Evolutionary conservation across 2,113 vertebrate species (phyloP).

Genomic region (Nicator chloris): DNA sequence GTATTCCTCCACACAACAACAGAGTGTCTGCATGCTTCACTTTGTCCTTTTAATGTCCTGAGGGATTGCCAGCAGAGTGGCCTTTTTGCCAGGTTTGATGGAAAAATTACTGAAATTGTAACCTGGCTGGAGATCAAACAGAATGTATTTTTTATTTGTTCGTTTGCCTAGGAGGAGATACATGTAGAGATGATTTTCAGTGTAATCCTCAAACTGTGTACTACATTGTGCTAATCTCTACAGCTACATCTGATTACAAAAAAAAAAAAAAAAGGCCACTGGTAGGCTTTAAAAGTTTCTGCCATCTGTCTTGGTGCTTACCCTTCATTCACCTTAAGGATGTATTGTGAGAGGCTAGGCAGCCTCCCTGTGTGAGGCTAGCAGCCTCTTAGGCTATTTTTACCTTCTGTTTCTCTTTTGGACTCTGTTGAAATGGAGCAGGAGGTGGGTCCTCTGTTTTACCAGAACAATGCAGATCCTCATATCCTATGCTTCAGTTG

Average conservation of each 20-base stretch:
- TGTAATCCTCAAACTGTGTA: not conserved
- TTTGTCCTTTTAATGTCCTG: not conserved
- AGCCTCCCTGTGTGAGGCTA: not conserved
- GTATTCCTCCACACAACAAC: not conserved
- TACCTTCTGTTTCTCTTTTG: not conserved
- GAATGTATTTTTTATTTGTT: not conserved
- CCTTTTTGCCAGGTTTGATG: not conserved
- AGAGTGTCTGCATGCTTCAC: not conserved
- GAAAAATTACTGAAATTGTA: not conserved
- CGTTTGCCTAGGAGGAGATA: not conserved
- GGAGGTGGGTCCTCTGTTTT: not conserved
- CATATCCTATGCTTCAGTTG: not conserved
- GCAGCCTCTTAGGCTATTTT: not conserved
- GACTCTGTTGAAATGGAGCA: not conserved
- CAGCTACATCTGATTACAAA: constrained; percentile 22
- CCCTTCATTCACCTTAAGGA: not conserved
- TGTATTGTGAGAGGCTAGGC: not conserved
- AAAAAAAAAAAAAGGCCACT: not conserved
- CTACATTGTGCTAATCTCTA: not conserved
- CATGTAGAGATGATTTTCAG: not conserved
- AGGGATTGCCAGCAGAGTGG: not conserved
- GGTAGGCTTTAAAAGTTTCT: constrained; percentile 30
- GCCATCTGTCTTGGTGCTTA: constrained; percentile 7
- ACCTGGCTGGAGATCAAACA: not conserved
- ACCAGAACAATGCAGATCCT: not conserved